phyloP scores from a whole-genome alignment of 1,140 invertebrate genomes.

The Mactra quadrangularis region DNA sequence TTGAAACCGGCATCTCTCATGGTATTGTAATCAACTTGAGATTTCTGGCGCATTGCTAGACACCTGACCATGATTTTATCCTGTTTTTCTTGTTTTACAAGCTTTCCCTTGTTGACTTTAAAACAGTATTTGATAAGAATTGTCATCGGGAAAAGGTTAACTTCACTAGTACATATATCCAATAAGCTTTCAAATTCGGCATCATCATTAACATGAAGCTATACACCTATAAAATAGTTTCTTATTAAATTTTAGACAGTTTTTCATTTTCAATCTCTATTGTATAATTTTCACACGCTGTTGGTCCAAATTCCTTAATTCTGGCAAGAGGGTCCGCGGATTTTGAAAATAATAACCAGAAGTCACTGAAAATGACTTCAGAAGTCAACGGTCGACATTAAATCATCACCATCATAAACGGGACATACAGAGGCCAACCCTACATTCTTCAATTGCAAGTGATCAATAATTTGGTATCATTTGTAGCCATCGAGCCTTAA shows the following conservation, averaged over 20 bases:
- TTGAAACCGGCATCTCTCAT: slow-evolving; percentile 40
- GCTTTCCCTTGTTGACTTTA: slow-evolving; percentile 34
- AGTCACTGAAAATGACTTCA: no score
- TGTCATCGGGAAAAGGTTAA: slow-evolving; percentile 24
- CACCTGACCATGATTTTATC: slow-evolving; percentile 51
- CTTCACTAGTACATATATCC: background rate
- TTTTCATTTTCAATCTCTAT: background rate
- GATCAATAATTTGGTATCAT: no score
- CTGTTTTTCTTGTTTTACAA: background rate
- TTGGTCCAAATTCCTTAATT: no score
- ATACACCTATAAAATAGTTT: background rate
- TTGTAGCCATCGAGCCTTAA: no score
- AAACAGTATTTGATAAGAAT: slow-evolving; percentile 22
- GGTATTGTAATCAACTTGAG: slow-evolving; percentile 12
- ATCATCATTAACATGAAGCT: background rate
- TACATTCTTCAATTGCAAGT: no score
- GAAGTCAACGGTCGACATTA: no score
- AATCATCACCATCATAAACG: no score
- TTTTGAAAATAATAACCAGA: no score
- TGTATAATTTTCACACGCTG: no score
- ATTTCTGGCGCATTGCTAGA: slow-evolving; percentile 22
- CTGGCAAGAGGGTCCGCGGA: no score
- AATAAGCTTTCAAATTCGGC: background rate
- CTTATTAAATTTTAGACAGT: background rate
- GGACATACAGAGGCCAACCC: no score